Conservation (phyloP, 2,888 invertebrate species). For the Diabrotica balteata region DNA sequence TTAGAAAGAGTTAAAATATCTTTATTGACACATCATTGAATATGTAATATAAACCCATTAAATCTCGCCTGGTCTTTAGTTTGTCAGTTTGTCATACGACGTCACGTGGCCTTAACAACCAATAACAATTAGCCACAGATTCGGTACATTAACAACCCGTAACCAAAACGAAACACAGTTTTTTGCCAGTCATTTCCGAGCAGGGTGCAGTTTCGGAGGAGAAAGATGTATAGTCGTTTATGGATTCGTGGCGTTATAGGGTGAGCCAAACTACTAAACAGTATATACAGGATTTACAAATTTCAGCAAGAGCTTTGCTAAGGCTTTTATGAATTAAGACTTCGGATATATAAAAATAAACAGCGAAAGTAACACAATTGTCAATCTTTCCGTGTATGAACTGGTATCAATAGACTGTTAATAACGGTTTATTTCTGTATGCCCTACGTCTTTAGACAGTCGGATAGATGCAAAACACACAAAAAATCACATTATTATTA, state of each 20-base stretch:
- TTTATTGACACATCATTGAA: conserved; percentile 22
- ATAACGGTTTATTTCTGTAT: too few relatives aligned
- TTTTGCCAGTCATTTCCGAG: conserved; percentile 51
- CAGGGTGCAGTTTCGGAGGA: conserved; percentile 33
- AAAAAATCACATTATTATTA: too few relatives aligned
- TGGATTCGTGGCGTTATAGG: conserved; percentile 13
- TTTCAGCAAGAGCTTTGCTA: too few relatives aligned
- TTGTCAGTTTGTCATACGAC: conserved; percentile 49
- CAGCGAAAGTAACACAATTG: too few relatives aligned
- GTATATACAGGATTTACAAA: background rate
- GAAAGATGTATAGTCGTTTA: conserved; percentile 22
- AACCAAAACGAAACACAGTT: conserved; percentile 53
- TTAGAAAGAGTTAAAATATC: background rate
- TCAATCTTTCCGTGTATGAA: too few relatives aligned
- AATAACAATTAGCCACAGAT: conserved; percentile 61
- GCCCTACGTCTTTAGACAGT: too few relatives aligned
- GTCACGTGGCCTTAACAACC: conserved; percentile 60
- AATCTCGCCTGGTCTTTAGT: conserved; percentile 48
- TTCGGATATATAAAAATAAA: too few relatives aligned
- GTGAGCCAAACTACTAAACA: conserved; percentile 6
- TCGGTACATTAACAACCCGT: conserved; percentile 59
- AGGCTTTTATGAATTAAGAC: too few relatives aligned
- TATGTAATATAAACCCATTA: conserved; percentile 41
- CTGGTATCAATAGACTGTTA: too few relatives aligned
- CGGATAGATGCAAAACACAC: too few relatives aligned